Percentiles rank a stretch among this genome's conserved stretches.
These are phyloP conservation scores for Brienomyrus longianalis DNA, from an alignment of 2,113 vertebrate species.

Conservation along the genomic window DNA sequence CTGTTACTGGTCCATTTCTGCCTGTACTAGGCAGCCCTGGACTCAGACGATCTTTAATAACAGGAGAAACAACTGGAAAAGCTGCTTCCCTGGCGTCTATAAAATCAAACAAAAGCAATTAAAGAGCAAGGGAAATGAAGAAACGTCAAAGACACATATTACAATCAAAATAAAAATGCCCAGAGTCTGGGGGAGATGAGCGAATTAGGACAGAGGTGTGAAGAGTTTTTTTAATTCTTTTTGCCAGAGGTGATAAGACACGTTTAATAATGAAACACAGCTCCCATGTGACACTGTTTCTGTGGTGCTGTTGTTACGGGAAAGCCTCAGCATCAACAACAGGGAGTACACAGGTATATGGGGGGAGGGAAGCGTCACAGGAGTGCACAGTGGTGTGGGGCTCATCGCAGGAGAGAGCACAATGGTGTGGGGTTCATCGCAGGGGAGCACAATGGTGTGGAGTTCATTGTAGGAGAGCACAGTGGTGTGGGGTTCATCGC, in stretches of 20 bases:
- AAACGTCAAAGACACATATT: constrained; percentile 66
- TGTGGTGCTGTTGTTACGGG: not conserved
- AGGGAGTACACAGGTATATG: not conserved
- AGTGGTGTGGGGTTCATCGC: not conserved
- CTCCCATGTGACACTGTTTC: constrained; percentile 26
- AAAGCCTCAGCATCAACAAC: not conserved
- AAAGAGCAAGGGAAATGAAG: constrained; percentile 54
- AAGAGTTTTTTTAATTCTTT: constrained; percentile 30
- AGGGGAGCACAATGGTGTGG: not conserved
- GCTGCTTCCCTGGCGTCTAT: constrained; percentile 35
- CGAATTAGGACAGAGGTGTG: constrained; percentile 62
- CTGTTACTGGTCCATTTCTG: not conserved
- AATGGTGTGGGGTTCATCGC: not conserved
- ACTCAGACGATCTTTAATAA: not conserved
- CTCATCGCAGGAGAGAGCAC: not conserved
- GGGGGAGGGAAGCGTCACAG: not conserved
- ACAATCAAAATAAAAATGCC: constrained; percentile 66
- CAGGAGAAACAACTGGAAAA: constrained; percentile 17
- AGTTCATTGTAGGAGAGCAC: no score
- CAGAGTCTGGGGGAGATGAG: constrained; percentile 53
- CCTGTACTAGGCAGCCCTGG: not conserved
- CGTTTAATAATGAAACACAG: constrained; percentile 50
- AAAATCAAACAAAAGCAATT: constrained; percentile 52
- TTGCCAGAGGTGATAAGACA: constrained; percentile 48
- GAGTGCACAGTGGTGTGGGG: not conserved